Conservation (phyloP, 2,113 vertebrate species). For the Cardinalis cardinalis region DNA sequence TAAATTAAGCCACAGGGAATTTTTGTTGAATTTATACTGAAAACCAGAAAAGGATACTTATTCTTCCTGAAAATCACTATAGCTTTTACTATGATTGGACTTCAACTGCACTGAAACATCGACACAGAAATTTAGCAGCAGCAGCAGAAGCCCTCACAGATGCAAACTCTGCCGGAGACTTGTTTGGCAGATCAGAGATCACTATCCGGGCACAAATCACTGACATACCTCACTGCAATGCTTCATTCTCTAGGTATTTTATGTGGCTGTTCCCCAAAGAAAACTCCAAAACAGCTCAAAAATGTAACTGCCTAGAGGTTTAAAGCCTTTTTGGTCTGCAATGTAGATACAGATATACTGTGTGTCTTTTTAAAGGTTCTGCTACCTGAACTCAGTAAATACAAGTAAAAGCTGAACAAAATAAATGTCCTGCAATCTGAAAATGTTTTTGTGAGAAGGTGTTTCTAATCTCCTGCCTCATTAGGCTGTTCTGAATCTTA, state of each 20-base stretch:
- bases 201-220: not conserved
- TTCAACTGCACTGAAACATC: not conserved
- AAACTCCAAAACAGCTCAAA: not conserved
- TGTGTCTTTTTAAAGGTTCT: not conserved
- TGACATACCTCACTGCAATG: not conserved
- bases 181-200: not conserved
- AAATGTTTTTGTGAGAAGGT: not conserved
- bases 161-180: not conserved
- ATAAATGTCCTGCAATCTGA: not conserved
- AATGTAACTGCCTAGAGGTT: not conserved
- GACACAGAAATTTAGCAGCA: not conserved
- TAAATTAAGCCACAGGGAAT: not conserved
- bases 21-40: not conserved
- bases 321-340: not conserved
- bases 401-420: not conserved
- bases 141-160: not conserved
- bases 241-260: not conserved
- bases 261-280: not conserved
- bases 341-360: accelerated
- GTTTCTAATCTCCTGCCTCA: not conserved
- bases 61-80: not conserved
- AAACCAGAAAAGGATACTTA: not conserved
- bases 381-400: not conserved
- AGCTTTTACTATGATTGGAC: not conserved
- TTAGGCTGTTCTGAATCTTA: not conserved